A percentile compares a stretch with the other conserved stretches of the same genome.
These are phyloP conservation scores for Heterodera schachtii DNA, from an alignment of 1,140 invertebrate genomes.

Conservation along the genomic window DNA sequence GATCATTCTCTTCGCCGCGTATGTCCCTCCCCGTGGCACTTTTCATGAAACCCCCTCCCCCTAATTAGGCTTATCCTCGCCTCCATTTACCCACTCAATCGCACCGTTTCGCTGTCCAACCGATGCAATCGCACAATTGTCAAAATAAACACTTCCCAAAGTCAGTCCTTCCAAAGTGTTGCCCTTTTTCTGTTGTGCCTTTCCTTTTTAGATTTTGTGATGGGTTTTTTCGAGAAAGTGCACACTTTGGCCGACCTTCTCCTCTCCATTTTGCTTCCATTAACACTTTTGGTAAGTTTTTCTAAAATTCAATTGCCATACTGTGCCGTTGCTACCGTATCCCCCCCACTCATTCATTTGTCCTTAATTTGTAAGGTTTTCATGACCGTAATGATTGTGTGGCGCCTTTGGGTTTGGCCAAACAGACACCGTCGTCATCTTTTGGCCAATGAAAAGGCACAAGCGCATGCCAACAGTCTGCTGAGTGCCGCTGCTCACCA, in stretches of 20 bases:
- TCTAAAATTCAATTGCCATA: too few species aligned
- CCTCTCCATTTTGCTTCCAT: slow-evolving; percentile 55
- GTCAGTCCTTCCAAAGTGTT: slow-evolving; percentile 34
- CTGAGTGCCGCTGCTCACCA: slow-evolving; percentile 10
- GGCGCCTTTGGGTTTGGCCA: slow-evolving; percentile 44
- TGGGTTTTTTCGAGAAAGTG: slow-evolving; percentile 48
- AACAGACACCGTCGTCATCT: slow-evolving; percentile 25
- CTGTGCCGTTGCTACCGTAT: too few species aligned
- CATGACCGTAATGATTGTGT: slow-evolving; percentile 55
- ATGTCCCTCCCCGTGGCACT: background rate
- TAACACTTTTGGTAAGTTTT: slow-evolving; percentile 41
- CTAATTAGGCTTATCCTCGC: slow-evolving; percentile 39
- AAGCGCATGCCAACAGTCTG: background rate
- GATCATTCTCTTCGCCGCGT: slow-evolving; percentile 46
- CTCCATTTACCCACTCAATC: slow-evolving; percentile 59
- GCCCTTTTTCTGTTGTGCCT: background rate
- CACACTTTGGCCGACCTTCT: slow-evolving; percentile 56
- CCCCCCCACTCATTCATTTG: background rate
- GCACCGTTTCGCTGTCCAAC: slow-evolving; percentile 36
- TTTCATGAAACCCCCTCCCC: background rate
- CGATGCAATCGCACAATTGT: slow-evolving; percentile 43
- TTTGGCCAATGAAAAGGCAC: slow-evolving; percentile 21
- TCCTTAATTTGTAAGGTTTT: slow-evolving; percentile 32
- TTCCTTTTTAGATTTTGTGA: slow-evolving; percentile 36
- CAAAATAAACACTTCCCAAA: slow-evolving; percentile 43